A percentile compares a stretch with the other conserved stretches of the same genome.
Conservation (phyloP, 2,113 vertebrate genomes). For the Chaetodon trifascialis region DNA sequence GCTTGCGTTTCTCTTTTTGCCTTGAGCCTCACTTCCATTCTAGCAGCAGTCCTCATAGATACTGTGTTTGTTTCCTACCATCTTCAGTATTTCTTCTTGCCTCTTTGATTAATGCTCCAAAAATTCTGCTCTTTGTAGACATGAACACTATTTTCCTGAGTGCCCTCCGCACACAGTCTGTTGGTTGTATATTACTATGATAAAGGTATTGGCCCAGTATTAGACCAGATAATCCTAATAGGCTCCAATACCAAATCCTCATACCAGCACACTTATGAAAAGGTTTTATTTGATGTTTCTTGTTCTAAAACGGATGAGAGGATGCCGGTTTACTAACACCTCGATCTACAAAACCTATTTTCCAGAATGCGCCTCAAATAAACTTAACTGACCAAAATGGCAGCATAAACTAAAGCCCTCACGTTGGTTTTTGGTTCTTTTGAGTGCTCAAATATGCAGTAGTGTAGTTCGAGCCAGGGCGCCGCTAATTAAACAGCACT, state of each 20-base stretch:
- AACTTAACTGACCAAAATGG: slow-evolving; percentile 24
- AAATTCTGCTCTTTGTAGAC: background rate
- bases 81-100: slow-evolving; percentile 49
- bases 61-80: slow-evolving; percentile 32
- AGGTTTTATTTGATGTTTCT: slow-evolving; percentile 46
- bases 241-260: slow-evolving; percentile 51
- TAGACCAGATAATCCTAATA: slow-evolving; percentile 24
- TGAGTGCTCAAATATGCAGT: background rate
- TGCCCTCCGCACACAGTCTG: slow-evolving; percentile 35
- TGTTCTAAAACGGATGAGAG: slow-evolving; percentile 32
- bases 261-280: slow-evolving; percentile 57
- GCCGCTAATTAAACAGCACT: slow-evolving; percentile 28
- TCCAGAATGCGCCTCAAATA: slow-evolving; percentile 37
- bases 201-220: slow-evolving; percentile 29
- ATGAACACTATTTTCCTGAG: slow-evolving; percentile 64
- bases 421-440: slow-evolving; percentile 21
- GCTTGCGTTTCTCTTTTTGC: slow-evolving; percentile 36
- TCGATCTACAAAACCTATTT: slow-evolving; percentile 37
- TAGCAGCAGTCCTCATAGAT: slow-evolving; percentile 19
- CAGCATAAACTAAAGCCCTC: background rate
- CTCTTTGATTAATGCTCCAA: slow-evolving; percentile 43
- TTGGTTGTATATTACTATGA: slow-evolving; percentile 40
- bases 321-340: slow-evolving; percentile 18
- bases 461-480: slow-evolving; percentile 14
- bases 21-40: slow-evolving; percentile 45